Percentiles rank a stretch among this genome's conserved stretches.
Conservation (phyloP, 2,888 invertebrate genomes). For the Chaetoderma sp. region DNA sequence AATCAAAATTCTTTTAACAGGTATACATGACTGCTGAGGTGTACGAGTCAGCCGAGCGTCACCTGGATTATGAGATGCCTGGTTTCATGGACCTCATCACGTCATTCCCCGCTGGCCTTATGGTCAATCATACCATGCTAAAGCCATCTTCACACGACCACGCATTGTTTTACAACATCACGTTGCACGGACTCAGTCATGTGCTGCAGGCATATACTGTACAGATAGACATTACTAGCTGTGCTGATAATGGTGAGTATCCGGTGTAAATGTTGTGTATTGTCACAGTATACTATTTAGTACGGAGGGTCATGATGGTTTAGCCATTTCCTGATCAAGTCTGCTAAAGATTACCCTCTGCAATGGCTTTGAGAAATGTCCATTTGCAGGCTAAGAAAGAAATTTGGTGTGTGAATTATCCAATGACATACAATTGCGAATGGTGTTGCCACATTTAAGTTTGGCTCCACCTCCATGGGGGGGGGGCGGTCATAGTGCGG, state of each 20-base stretch:
- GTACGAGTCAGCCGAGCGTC: conserved; percentile 43
- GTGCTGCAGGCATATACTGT: conserved; percentile 43
- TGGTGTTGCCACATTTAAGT: too few relatives aligned
- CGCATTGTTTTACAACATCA: conserved; percentile 53
- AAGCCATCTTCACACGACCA: conserved; percentile 45
- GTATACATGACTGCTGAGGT: conserved; percentile 48
- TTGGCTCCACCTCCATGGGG: too few relatives aligned
- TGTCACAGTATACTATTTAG: background rate
- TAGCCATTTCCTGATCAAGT: too few relatives aligned
- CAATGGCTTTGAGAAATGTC: too few relatives aligned
- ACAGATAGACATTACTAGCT: background rate
- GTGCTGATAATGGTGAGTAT: background rate
- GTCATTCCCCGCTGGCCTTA: conserved; percentile 52
- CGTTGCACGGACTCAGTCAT: conserved; percentile 44
- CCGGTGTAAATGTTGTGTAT: background rate
- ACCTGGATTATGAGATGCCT: conserved; percentile 51
- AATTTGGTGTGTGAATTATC: too few relatives aligned
- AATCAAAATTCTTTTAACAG: too few relatives aligned
- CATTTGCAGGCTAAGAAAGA: too few relatives aligned
- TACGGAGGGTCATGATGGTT: too few relatives aligned
- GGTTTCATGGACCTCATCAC: conserved; percentile 47
- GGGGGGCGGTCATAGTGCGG: too few relatives aligned
- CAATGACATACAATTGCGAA: too few relatives aligned
- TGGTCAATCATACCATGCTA: conserved; percentile 48
- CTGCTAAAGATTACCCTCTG: too few relatives aligned